Evolutionary conservation across 1,140 invertebrate genomes (phyloP).

Genomic region (Vollenhovia emeryi): DNA sequence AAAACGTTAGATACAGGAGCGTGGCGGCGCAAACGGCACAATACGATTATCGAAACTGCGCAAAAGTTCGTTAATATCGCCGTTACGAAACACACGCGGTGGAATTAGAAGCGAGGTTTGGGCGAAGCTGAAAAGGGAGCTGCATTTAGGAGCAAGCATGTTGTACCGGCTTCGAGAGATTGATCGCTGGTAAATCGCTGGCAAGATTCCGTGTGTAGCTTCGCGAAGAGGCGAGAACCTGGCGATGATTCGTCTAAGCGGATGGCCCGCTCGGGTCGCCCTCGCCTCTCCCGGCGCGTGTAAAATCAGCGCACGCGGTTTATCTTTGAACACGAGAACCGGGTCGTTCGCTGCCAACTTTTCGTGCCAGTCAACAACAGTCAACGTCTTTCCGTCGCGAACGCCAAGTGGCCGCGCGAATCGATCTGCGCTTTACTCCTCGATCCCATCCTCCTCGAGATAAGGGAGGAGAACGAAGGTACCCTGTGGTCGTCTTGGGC

Average conservation of each 20-base stretch:
- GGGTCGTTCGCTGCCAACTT: constrained; percentile 33
- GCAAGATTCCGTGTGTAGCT: not conserved
- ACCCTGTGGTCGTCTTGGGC: too few relatives aligned
- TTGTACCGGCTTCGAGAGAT: not conserved
- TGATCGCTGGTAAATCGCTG: not conserved
- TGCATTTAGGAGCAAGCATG: not conserved
- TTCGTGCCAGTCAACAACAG: constrained; percentile 22
- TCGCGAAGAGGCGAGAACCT: not conserved
- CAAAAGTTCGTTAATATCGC: not conserved
- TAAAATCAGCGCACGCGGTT: constrained; percentile 34
- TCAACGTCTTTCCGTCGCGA: constrained; percentile 5
- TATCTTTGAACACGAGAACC: constrained; percentile 32
- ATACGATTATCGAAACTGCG: not conserved
- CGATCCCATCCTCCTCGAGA: not conserved
- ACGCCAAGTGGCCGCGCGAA: not conserved
- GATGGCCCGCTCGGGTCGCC: constrained; percentile 13
- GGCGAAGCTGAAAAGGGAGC: not conserved
- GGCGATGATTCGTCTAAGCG: not conserved
- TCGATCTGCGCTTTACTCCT: constrained; percentile 5
- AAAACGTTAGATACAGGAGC: not conserved
- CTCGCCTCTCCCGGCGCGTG: not conserved
- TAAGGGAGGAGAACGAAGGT: not conserved
- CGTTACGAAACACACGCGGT: too few relatives aligned
- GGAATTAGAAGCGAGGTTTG: not conserved
- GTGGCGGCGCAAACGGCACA: too few relatives aligned